phyloP scores from a whole-genome alignment of 2,797 vertebrate species.

The Pyrocephalus nanus region DNA sequence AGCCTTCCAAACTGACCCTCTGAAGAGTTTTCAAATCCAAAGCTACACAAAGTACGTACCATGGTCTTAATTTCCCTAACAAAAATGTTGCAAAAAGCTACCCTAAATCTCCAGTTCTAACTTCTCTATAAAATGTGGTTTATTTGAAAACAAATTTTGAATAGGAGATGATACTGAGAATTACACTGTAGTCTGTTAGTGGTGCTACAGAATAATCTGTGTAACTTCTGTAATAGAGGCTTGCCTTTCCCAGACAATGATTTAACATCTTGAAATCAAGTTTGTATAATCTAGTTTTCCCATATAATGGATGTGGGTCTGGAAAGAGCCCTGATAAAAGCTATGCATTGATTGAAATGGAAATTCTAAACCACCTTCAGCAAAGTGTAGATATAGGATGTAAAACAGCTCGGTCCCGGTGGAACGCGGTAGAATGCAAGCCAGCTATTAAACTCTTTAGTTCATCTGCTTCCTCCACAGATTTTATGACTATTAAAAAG shows the following conservation, averaged over 20 bases:
- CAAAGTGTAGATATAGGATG: not conserved
- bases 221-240: not conserved
- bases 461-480: not conserved
- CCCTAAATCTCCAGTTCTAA: not conserved
- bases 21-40: conserved; percentile 32
- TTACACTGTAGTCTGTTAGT: not conserved
- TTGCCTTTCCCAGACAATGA: conserved; percentile 5
- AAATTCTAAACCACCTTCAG: conserved; percentile 47
- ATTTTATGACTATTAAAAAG: conserved; percentile 1
- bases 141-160: not conserved
- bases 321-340: conserved; percentile 8
- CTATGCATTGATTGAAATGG: conserved; percentile 33
- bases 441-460: not conserved
- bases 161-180: not conserved
- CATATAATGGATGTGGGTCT: conserved; percentile 26
- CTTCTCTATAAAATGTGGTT: not conserved
- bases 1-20: not conserved
- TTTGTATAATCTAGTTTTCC: conserved; percentile 31
- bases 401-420: not conserved
- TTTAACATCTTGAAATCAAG: conserved; percentile 45
- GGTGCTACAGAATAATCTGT: not conserved
- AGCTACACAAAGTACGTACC: not conserved
- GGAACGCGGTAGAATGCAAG: not conserved
- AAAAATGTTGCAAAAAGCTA: conserved; percentile 6
- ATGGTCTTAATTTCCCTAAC: not conserved